phyloP scores from a whole-genome alignment of 2,113 vertebrate species.

The Grallaria varia region DNA sequence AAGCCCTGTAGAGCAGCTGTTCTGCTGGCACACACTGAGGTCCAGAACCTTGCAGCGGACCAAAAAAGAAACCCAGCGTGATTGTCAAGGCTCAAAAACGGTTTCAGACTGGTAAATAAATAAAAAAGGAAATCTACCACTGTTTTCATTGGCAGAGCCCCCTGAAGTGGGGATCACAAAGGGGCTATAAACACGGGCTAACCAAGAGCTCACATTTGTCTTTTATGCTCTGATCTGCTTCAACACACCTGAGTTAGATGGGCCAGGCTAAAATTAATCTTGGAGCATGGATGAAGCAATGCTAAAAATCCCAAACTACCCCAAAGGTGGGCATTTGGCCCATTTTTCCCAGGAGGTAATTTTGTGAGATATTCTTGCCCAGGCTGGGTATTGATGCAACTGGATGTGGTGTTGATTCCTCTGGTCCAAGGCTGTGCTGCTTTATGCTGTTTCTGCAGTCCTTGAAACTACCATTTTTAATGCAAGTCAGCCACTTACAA shows the following conservation, averaged over 20 bases:
- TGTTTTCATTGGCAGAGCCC: not conserved
- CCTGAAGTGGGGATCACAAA: not conserved
- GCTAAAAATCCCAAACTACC: not conserved
- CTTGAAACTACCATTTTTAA: not conserved
- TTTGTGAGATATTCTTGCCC: not conserved
- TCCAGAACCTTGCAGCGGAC: not conserved
- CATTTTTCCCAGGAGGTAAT: not conserved
- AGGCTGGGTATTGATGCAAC: not conserved
- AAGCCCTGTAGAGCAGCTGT: not conserved
- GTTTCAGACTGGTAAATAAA: not conserved
- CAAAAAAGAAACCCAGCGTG: not conserved
- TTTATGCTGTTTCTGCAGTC: not conserved
- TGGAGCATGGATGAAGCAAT: not conserved
- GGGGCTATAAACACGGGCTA: not conserved
- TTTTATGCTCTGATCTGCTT: not conserved
- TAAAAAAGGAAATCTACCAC: not conserved
- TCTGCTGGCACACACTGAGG: not conserved
- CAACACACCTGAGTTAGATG: not conserved
- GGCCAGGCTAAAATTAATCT: not conserved
- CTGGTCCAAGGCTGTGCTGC: not conserved
- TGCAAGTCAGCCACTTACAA: not conserved
- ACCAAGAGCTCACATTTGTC: not conserved
- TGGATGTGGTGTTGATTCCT: not conserved
- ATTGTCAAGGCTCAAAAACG: not conserved
- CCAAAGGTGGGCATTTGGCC: not conserved